Conservation (phyloP, 1,140 invertebrate genomes). For the Aphidius gifuensis region DNA sequence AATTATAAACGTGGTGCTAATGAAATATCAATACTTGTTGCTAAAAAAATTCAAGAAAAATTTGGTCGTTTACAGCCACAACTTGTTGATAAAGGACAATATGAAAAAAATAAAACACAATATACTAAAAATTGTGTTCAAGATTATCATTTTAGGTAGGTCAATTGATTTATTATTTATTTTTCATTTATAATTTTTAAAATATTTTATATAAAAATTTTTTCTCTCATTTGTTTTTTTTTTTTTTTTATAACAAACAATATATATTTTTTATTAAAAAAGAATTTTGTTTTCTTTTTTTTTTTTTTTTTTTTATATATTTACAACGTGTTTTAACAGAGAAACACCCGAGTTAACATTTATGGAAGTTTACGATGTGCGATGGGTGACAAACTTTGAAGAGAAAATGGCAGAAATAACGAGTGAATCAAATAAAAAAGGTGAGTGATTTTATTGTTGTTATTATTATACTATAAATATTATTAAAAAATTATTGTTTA, state of each 20-base stretch:
- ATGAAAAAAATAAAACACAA: conserved; percentile 58
- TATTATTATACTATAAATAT: conserved; percentile 12
- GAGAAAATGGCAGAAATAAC: conserved; percentile 50
- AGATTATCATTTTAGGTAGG: conserved; percentile 59
- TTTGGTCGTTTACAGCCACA: conserved; percentile 62
- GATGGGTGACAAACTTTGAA: conserved; percentile 54
- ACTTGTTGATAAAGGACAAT: conserved; percentile 55
- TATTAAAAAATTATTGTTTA: background rate
- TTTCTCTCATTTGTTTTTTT: background rate
- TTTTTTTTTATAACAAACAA: background rate
- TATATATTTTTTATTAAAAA: conserved; percentile 1
- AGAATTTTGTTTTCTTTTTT: conserved; percentile 12
- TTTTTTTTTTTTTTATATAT: conserved; percentile 34
- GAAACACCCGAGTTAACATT: conserved; percentile 54
- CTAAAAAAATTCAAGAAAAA: conserved; percentile 61
- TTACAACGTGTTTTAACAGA: conserved; percentile 44
- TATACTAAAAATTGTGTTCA: conserved; percentile 57
- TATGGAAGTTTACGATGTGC: conserved; percentile 55
- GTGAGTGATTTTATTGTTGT: conserved; percentile 41
- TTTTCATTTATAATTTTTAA: conserved; percentile 4
- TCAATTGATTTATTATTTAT: conserved; percentile 14
- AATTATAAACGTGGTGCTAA: conserved; percentile 58
- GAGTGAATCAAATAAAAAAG: conserved; percentile 39
- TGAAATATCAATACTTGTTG: conserved; percentile 57
- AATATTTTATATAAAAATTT: conserved; percentile 2